Evolutionary conservation across 2,888 invertebrate species (phyloP), one percentile per base, ranked within the genome.

Genomic region (Slavum lentiscoides): DNA sequence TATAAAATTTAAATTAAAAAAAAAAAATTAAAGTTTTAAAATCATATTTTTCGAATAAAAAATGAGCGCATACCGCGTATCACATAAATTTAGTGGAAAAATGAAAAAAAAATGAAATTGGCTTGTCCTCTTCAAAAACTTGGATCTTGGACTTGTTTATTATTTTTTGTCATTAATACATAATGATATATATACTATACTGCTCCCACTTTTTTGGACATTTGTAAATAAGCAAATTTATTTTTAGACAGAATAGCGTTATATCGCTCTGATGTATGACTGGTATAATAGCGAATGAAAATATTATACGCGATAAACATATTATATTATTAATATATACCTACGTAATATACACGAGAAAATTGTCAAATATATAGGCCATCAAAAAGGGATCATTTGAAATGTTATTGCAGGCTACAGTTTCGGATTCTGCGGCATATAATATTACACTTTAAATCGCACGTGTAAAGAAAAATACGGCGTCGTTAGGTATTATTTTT

Each of bases 141-240:
- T 68, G 68, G 49, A 76, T 58, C 67, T 76, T 68, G 68, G 49
- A 68, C 43, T 13, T 76, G 67, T 76, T 76, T 76, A 68, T 76
- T 76, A 76, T 76, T 68, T n/a, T 68, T 68, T 68, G 58, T 68
- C 55, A 68, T 68, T 76, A 66, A 68, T 75, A 59, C 21, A 23
- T 30, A 30, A 30, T 30, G 30, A 30, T 30, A 64, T 53, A 73
- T n/a, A 8, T 62, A 74, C 4, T n/a, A 64, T 64, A 55, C 21
- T n/a, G 37, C 80, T 80, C 80, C 80, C 80, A 80, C 80, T 72
- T 43, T 66, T 66, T 74, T 66, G 55, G 13, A 53, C 30, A 55
- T 64, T 66, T 74, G 21, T 39, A 62, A 80, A 80, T 80, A 64
- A 19, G 19, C 55, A 7, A 64, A 70, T 70, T 53, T 80, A 80